phyloP scores from a whole-genome alignment of 2,113 vertebrate species.

The Cheirogaleus medius region DNA sequence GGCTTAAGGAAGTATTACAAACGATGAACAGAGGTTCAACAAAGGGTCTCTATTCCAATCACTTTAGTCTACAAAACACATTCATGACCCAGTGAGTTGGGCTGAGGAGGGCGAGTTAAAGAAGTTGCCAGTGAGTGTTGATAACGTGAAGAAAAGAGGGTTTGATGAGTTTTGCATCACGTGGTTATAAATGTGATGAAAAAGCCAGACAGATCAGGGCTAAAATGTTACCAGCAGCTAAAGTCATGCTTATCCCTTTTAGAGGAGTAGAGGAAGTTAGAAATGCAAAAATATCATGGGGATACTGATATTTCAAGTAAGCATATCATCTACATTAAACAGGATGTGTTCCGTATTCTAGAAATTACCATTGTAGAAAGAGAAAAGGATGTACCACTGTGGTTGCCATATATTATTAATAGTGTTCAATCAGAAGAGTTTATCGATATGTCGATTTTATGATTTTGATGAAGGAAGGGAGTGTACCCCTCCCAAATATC shows the following conservation, averaged over 20 bases:
- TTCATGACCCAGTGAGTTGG: not conserved
- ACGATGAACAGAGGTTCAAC: not conserved
- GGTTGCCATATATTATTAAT: not conserved
- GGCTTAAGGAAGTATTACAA: not conserved
- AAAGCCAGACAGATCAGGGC: not conserved
- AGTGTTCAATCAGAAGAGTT: not conserved
- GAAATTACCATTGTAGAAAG: not conserved
- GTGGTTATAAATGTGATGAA: not conserved
- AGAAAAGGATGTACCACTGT: not conserved
- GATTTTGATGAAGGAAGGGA: not conserved
- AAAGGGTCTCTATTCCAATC: not conserved
- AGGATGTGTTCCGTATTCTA: not conserved
- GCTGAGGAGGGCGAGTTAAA: not conserved
- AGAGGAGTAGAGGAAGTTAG: not conserved
- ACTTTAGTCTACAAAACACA: too few species aligned
- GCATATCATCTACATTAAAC: not conserved
- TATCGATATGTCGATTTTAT: not conserved
- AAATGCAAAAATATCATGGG: not conserved
- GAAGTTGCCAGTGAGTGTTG: not conserved
- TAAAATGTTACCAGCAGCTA: not conserved
- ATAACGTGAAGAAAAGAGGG: not conserved
- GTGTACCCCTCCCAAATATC: not conserved
- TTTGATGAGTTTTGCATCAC: not conserved
- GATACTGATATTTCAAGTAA: not conserved
- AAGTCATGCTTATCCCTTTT: not conserved